Evolutionary conservation across 1,140 invertebrate genomes (phyloP), one percentile per base, ranked within the genome.

Genomic region (Ditylenchus dipsaci): DNA sequence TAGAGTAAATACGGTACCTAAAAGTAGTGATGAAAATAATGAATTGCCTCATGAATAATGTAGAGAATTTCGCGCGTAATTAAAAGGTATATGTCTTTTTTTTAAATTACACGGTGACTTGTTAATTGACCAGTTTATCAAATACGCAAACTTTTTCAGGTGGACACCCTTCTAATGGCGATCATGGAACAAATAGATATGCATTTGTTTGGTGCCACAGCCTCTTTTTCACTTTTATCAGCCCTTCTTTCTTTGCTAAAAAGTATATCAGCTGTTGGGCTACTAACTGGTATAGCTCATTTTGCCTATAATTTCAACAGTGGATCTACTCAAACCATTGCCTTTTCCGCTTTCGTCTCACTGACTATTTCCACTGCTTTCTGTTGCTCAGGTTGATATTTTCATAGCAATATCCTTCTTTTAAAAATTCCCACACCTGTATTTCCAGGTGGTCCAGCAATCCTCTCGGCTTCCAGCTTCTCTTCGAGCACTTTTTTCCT

Each of bases 171-270:
- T 83, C 83, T 90, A 1, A 93, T 96, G 90, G 95, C 95, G 84
- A 83, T 94, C 13, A 87, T 95, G 71, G 94, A 97, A 84, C 93
- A 97, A 85, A 86, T 95, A 17, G 95, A 98, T 78, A 96, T 97
- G 86, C 93, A 97, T 84, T 80, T 95, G 0, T 97, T 98, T 85
- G 95, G 95, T 26, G 95, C 95, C 1, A 98, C 93, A 83, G 94
- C 93, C 0, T 91, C 91, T 7, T 92, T 91, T 23, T 91, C 92
- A 84, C 84, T 97, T 0, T 86, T 88, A 7, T 90, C 91, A 30
- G 90, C 73, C 7, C 92, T 0, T 85, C 92, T 13, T 93, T 93
- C 83, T 91, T 90, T 83, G 0, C 84, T 89, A 19, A 87, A 92
- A 60, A 95, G 92, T 72, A 76, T 90, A 11, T 77, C 92, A 1